phyloP scores from a whole-genome alignment of 2,797 vertebrate genomes.

The Peromyscus melanophrys region DNA sequence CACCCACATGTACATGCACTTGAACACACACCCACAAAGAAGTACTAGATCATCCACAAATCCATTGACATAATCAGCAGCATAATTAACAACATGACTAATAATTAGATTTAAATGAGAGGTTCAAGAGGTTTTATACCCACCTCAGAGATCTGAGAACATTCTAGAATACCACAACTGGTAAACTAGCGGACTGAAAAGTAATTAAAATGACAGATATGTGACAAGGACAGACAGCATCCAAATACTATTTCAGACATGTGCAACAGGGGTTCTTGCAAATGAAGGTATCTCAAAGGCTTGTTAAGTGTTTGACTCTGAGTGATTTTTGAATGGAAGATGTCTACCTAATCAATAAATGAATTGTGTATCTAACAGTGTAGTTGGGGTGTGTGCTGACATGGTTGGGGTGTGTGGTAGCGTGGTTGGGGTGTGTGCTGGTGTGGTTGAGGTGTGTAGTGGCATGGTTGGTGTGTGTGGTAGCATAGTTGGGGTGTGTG shows the following conservation, averaged over 20 bases:
- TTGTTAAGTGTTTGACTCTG: constrained; percentile 11
- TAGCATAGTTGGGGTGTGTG: background rate
- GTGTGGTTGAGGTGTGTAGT: background rate
- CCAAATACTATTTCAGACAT: constrained; percentile 54
- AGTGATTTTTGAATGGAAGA: constrained; percentile 10
- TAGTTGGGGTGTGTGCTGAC: background rate
- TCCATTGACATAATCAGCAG: background rate
- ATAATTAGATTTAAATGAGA: background rate
- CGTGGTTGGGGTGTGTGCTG: background rate
- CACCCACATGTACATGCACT: background rate
- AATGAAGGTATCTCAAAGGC: constrained; percentile 58
- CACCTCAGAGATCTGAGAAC: background rate
- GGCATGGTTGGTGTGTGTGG: background rate
- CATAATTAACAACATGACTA: background rate
- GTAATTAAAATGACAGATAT: constrained; percentile 42
- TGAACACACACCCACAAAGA: background rate
- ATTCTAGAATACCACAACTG: background rate
- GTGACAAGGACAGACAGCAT: background rate
- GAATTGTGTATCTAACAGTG: background rate
- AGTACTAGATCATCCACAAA: background rate
- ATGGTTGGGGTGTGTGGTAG: background rate
- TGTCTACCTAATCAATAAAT: constrained; percentile 17
- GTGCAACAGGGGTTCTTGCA: constrained; percentile 33
- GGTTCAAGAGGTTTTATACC: background rate
- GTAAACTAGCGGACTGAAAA: background rate